Base-by-base conservation (phyloP, 2,113 vertebrate genomes). In the Prionailurus bengalensis region DNA sequence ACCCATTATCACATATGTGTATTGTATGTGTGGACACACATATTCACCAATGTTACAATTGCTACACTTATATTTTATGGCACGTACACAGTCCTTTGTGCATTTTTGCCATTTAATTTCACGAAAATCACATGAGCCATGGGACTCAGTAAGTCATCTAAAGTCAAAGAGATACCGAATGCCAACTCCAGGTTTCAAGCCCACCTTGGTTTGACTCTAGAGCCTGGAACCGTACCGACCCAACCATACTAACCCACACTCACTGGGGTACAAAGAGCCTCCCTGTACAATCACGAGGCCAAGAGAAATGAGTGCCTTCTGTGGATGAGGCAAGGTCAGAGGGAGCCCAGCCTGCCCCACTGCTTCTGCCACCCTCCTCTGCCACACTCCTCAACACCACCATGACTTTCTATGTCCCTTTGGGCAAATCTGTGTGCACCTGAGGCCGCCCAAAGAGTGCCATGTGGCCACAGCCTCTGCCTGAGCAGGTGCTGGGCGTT, bases 31-130 rank as follows among this genome's bases (percentile, higher is more conserved):
- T 76, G 58, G 33, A 82, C 27, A 73, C 36, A 66, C 14, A 70
- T 39, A 81, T 36, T 45, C 1, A 45, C 17, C 36, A 19, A 33
- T 90, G 45, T 73, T 78, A 33, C 29, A 83, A 70, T n/a, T 48
- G 21, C 53, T 68, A 15, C 55, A 45, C 12, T 23, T 82, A 27
- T 31, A n/a, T 11, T 23, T 8, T 19, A 42, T 27, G 39, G 70
- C 61, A 51, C 2, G 15, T 10, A 4, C 33, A 48, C 17, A 58
- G 71, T 70, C 23, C 68, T 45, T 15, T 15, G 14, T 13, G 17
- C 68, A 11, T 45, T 82, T 81, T 61, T 63, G 45, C 58, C 21
- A 76, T 90, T 89, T 65, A 45, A 79, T 86, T 94, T 73, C 68
- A 58, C 42, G 55, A 73, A 39, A 80, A 66, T 83, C 68, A 39